Base-by-base conservation (phyloP, 2,113 vertebrate species). In the Hypomesus transpacificus region DNA sequence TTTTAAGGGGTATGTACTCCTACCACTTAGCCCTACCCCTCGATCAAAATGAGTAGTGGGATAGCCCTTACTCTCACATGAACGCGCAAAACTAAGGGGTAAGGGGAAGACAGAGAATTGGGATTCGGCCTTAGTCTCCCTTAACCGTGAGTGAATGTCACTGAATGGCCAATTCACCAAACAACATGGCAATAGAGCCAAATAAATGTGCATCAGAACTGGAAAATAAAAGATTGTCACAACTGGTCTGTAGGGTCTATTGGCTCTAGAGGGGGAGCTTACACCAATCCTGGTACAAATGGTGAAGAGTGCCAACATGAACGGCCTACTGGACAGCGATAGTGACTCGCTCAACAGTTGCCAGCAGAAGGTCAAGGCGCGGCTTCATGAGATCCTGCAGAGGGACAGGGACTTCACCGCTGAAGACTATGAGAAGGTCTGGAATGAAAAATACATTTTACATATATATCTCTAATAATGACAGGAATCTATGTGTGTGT, bases 251-350 rank as follows among this genome's bases (percentile, higher is more conserved):
- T 81, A 95, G 95, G 95, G 95, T 65, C 86, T 96, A 1, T 79
- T 96, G 76, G 95, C 94, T 13, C 86, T 96, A 75, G 95, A 96
- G 74, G 95, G 95, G 24, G 95, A 96, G 78, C 91, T 96, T 69
- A 95, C 95, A 1, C 95, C 95, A 74, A 96, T 96, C 83, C 92
- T 96, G 74, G 94, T 96, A 68, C 95, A 96, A 81, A 96, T 96
- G 95, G 95, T 96, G 61, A 96, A 96, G 88, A 96, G 95, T 80
- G 94, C 95, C 71, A 96, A 96, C 74, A 96, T 95, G 94, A 96
- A 95, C 58, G 94, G 94, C 68, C 89, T 96, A n/a, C 82, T 96
- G 87, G 95, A 96, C 80, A 95, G 93, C 2, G 95, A 95, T 74
- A 94, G 94, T 65, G 95, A 96, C 76, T 95, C 94, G 54, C 71